A percentile compares a stretch with the other conserved stretches of the same genome.
phyloP scores from a whole-genome alignment of 2,888 invertebrate genomes.

The Noctua janthina region DNA sequence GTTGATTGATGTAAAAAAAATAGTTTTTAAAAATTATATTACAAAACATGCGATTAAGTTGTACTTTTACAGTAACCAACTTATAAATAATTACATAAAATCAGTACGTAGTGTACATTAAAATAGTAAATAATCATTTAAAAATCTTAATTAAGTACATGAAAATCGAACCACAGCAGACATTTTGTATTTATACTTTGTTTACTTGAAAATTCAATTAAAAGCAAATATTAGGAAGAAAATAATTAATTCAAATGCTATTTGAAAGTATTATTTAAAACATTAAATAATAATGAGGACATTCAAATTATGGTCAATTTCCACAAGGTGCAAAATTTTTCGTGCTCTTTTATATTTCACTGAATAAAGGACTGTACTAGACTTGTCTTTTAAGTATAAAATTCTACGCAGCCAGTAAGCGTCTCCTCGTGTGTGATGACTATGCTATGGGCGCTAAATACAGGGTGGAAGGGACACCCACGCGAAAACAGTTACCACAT shows the following conservation, averaged over 20 bases:
- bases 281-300: not conserved
- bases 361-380: no score
- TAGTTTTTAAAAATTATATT: constrained; percentile 42
- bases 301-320: not conserved
- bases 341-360: no score
- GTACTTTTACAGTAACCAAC: constrained; percentile 38
- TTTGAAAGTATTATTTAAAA: not conserved
- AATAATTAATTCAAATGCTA: not conserved
- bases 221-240: not conserved
- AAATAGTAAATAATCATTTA: constrained; percentile 30
- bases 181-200: not conserved
- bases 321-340: not conserved
- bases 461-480: no score
- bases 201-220: constrained; percentile 17
- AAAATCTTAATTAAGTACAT: constrained; percentile 13
- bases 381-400: not conserved
- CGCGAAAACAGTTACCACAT: no score
- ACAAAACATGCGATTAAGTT: constrained; percentile 52
- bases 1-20: not conserved
- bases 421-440: no score
- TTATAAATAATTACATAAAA: constrained; percentile 60
- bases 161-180: not conserved
- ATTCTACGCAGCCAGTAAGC: not conserved
- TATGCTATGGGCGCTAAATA: no score
- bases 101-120: constrained; percentile 64